These are phyloP conservation scores for Anisognathus igniventris DNA, from an alignment of 2,797 vertebrate species.

Conservation along the genomic window DNA sequence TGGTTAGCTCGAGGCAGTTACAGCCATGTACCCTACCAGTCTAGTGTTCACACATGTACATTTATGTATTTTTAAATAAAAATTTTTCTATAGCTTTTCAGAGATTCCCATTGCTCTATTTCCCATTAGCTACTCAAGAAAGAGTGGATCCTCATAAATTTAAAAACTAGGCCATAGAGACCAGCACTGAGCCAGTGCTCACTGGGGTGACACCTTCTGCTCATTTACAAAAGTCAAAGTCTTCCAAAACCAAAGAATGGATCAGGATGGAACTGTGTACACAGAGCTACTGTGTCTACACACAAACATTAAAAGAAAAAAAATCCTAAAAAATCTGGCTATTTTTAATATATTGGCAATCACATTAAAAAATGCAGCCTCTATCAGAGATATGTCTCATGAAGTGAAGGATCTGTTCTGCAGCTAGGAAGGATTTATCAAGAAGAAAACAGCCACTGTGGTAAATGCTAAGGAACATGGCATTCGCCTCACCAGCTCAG, in stretches of 20 bases:
- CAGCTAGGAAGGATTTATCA: neutral
- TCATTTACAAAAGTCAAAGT: neutral
- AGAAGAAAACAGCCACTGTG: neutral
- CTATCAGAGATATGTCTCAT: neutral
- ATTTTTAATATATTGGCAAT: neutral
- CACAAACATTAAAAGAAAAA: neutral
- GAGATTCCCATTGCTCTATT: neutral
- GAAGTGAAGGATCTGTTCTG: neutral
- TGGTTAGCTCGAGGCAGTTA: accelerated
- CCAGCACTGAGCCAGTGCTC: neutral
- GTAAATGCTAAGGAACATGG: neutral
- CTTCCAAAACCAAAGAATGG: neutral
- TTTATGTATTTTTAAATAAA: neutral
- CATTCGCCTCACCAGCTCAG: neutral
- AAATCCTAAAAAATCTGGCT: neutral
- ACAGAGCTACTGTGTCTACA: neutral
- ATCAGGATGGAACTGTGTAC: neutral
- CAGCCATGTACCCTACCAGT: neutral
- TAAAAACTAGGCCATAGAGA: neutral
- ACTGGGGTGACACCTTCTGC: neutral
- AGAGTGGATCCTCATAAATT: neutral
- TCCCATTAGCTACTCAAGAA: neutral
- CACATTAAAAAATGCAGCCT: neutral
- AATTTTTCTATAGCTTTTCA: neutral
- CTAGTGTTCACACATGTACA: neutral